Evolutionary conservation across 2,797 vertebrate genomes (phyloP).

Genomic region (Agapornis canus): DNA sequence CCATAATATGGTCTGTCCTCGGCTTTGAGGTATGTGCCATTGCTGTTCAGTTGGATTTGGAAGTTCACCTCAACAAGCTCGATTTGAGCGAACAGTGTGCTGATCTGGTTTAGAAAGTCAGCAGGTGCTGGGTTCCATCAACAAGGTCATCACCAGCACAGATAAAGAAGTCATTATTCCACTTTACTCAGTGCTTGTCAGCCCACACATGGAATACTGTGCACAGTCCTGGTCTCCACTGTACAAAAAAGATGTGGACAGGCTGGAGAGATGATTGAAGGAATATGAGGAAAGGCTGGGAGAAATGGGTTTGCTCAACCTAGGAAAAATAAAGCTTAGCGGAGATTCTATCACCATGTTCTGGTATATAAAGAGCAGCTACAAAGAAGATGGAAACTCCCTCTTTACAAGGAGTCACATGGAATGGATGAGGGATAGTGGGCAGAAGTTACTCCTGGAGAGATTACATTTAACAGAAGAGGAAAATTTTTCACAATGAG

Average conservation of each 20-base stretch:
- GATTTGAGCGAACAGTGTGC: background rate
- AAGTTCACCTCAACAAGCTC: background rate
- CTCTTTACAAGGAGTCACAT: background rate
- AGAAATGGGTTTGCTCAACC: background rate
- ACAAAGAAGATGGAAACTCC: background rate
- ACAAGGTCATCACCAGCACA: background rate
- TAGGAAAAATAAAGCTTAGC: background rate
- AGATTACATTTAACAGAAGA: background rate
- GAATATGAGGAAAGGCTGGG: background rate
- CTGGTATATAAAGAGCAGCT: background rate
- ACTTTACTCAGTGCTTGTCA: background rate
- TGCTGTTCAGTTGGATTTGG: background rate
- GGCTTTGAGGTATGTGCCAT: background rate
- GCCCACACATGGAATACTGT: background rate
- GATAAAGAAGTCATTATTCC: background rate
- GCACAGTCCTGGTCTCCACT: background rate
- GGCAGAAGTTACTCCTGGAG: background rate
- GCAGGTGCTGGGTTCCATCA: background rate
- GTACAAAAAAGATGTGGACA: background rate
- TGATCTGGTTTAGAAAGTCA: background rate
- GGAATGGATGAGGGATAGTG: background rate
- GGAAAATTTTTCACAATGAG: background rate
- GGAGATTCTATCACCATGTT: background rate
- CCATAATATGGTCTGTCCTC: background rate
- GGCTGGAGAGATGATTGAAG: background rate